Conservation (phyloP, 2,888 invertebrate species). For the Dryobotodes eremita region DNA sequence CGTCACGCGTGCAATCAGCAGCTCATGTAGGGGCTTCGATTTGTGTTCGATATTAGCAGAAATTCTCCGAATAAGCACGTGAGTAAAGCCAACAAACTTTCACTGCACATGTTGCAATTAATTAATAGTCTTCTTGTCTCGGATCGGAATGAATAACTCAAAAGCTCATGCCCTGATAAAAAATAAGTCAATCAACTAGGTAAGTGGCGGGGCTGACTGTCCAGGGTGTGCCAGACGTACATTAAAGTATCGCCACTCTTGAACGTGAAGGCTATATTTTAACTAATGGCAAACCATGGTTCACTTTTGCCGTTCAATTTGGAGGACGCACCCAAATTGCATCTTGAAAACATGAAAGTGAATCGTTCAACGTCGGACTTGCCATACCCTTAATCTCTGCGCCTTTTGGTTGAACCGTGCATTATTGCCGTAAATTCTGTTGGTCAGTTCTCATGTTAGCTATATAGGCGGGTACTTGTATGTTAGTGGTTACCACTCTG, state of each 20-base stretch:
- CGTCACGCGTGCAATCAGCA: conserved; percentile 4
- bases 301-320: background rate
- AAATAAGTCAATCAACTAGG: background rate
- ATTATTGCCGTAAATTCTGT: conserved; percentile 7
- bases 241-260: no score
- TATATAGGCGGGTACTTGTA: conserved; percentile 22
- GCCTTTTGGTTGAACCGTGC: background rate
- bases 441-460: conserved; percentile 34
- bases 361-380: background rate
- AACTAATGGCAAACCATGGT: background rate
- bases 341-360: background rate
- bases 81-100: conserved; percentile 23
- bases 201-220: background rate
- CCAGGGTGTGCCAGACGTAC: background rate
- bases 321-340: background rate
- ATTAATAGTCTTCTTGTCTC: background rate
- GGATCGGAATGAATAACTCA: background rate
- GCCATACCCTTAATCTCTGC: background rate
- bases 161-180: background rate
- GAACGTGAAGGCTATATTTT: background rate
- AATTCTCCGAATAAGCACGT: background rate
- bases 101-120: background rate
- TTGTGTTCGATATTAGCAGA: conserved; percentile 17
- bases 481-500: conserved; percentile 40
- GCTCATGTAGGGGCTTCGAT: conserved; percentile 12